Conservation (phyloP, 2,113 vertebrate genomes). For the Upupa epops region DNA sequence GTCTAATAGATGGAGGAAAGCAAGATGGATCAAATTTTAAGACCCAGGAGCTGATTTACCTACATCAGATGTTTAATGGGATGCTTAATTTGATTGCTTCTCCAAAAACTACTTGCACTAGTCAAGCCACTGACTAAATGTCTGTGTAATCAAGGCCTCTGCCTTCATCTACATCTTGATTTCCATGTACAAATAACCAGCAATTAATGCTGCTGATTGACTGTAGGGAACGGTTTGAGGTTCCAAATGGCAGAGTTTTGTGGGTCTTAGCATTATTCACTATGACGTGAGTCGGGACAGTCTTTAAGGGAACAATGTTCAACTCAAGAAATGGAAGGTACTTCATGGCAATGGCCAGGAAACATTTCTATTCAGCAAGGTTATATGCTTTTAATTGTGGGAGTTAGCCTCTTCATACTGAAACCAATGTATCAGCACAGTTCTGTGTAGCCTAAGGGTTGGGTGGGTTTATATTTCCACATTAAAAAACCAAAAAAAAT, state of each 20-base stretch:
- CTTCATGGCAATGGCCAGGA: background rate
- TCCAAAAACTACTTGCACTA: slow-evolving; percentile 8
- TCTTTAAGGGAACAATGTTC: background rate
- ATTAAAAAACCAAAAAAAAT: background rate
- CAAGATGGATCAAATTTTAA: background rate
- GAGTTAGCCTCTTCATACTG: background rate
- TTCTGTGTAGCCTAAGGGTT: background rate
- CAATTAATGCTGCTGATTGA: background rate
- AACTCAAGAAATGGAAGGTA: background rate
- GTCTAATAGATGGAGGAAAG: background rate
- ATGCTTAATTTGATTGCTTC: slow-evolving; percentile 47
- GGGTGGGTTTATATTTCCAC: background rate
- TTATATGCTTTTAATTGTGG: background rate
- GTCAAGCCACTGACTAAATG: slow-evolving; percentile 23
- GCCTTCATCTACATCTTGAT: background rate
- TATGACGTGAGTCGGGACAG: background rate
- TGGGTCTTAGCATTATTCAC: background rate
- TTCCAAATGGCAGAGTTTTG: background rate
- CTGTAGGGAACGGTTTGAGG: background rate
- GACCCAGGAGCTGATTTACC: slow-evolving; percentile 12
- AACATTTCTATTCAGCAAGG: background rate
- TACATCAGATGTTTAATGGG: slow-evolving; percentile 33
- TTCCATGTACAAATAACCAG: background rate
- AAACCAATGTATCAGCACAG: background rate
- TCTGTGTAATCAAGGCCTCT: background rate